Evolutionary conservation across 2,888 invertebrate species (phyloP), one percentile per base, ranked within the genome.

Genomic region (Drosophila anomelani): DNA sequence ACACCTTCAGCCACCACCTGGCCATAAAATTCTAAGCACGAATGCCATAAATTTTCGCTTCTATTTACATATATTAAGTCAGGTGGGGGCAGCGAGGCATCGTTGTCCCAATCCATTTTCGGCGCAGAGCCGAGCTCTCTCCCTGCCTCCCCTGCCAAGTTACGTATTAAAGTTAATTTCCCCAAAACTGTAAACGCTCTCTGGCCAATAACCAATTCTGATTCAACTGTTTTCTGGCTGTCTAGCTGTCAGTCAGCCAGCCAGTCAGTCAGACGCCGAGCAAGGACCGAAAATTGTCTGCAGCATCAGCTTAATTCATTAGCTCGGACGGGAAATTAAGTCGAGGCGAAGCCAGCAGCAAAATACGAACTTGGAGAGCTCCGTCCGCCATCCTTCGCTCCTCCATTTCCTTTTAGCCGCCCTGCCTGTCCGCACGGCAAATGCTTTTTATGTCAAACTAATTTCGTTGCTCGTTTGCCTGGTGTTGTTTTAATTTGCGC

Each of bases 401-500:
- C 20, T 23, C 26, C 51, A n/a, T 23, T 55, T 62, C 57, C 54
- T 41, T 20, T 15, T 2, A 4, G 32, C 70, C 55, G 80, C 64
- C 59, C 69, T 68, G 56, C 59, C 29, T 26, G 46, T 13, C 68
- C 15, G 29, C 38, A 12, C 12, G n/a, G 69, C 79, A 62, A 79
- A 73, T 75, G 77, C 78, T 80, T 88, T 88, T 88, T 75, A 88
- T 88, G 86, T 81, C 84, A 81, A 86, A 86, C 85, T 89, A 85
- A 86, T 89, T 89, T 87, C 77, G 79, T 76, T 85, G 87, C 81
- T 81, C 81, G 85, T 80, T 85, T 71, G 81, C 78, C 78, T 84
- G 88, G 88, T 81, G 89, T 78, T 87, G 89, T 77, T 85, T 88
- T 85, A 84, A 86, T 84, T 88, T 81, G 87, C 62, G 43, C 73